These are phyloP conservation scores for Lycaon pictus DNA, from an alignment of 2,113 vertebrate genomes.

Conservation along the genomic window DNA sequence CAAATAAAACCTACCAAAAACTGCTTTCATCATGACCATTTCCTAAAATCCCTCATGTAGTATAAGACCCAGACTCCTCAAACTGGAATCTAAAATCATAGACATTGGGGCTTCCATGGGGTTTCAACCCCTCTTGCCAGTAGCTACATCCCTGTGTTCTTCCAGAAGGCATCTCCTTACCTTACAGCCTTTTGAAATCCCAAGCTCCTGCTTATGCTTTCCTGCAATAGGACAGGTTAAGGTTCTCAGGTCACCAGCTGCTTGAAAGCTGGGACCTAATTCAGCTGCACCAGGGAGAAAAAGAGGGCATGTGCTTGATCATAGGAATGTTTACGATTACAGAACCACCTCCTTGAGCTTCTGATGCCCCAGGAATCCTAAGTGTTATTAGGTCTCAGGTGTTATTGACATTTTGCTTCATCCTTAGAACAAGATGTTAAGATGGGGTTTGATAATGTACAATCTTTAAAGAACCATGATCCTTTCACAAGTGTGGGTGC, in stretches of 20 bases:
- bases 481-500: constrained; percentile 25
- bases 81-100: constrained; percentile 18
- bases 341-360: background rate
- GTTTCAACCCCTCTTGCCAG: background rate
- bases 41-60: constrained; percentile 4
- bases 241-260: background rate
- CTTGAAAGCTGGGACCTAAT: background rate
- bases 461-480: constrained; percentile 27
- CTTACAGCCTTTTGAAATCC: background rate
- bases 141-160: background rate
- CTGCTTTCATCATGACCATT: background rate
- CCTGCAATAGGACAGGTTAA: background rate
- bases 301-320: background rate
- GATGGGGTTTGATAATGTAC: constrained; percentile 3
- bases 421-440: constrained; percentile 49
- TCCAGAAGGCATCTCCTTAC: background rate
- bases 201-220: background rate
- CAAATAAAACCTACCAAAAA: background rate
- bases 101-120: background rate
- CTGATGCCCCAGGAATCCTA: background rate
- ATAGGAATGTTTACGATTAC: background rate
- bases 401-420: background rate
- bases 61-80: background rate
- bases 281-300: background rate
- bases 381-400: background rate